These are phyloP conservation scores for Lepidurus apus DNA, from an alignment of 1,140 invertebrate genomes.

Conservation along the genomic window DNA sequence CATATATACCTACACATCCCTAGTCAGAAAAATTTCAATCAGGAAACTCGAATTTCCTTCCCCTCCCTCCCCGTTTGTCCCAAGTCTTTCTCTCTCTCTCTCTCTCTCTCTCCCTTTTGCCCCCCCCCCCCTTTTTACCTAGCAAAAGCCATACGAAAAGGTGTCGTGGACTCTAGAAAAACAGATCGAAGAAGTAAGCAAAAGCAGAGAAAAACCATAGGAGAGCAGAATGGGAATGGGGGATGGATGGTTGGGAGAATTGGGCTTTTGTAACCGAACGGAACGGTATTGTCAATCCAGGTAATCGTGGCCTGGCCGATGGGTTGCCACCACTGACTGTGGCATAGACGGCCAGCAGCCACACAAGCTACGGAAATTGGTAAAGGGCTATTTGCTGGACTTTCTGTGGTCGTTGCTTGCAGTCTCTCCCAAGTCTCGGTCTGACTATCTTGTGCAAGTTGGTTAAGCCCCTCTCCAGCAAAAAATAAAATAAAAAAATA, in stretches of 20 bases:
- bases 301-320: not conserved
- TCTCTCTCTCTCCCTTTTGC: too few species aligned
- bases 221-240: not conserved
- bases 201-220: not conserved
- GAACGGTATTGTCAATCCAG: conserved; percentile 9
- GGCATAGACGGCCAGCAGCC: too few species aligned
- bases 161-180: too few species aligned
- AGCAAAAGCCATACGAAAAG: too few species aligned
- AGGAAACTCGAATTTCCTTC: not conserved
- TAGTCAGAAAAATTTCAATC: not conserved
- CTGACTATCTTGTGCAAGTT: not conserved
- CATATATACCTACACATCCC: not conserved
- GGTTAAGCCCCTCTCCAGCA: too few species aligned
- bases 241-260: not conserved
- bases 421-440: conserved; percentile 6
- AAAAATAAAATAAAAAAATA: too few species aligned
- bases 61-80: not conserved
- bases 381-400: conserved; percentile 12
- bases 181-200: too few species aligned
- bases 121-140: too few species aligned
- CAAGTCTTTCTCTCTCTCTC: not conserved
- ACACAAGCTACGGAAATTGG: not conserved
- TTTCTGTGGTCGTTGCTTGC: not conserved
- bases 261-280: not conserved
- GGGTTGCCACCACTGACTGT: not conserved